phyloP scores from a whole-genome alignment of 2,113 vertebrate genomes.

The Gnathonemus echidnorhynchus region DNA sequence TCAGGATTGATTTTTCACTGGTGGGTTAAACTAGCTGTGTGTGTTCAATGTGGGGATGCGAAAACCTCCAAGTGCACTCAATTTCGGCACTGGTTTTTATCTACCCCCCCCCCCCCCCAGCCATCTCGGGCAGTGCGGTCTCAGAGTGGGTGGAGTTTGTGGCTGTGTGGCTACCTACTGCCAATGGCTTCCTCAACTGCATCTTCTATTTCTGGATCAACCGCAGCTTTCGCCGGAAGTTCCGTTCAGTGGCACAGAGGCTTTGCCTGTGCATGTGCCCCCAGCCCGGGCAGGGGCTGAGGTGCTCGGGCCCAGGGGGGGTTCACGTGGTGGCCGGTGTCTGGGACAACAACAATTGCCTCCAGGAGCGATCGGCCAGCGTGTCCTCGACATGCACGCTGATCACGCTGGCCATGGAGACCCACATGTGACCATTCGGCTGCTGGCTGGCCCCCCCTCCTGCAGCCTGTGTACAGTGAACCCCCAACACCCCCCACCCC shows the following conservation, averaged over 20 bases:
- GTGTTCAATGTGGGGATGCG: not conserved
- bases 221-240: constrained; percentile 68
- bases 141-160: constrained; percentile 74
- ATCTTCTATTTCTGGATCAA: constrained; percentile 83
- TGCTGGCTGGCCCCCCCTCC: not conserved
- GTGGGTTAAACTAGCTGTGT: not conserved
- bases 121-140: constrained; percentile 55
- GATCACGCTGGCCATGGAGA: constrained; percentile 36
- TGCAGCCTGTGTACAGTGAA: not conserved
- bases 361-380: constrained; percentile 57
- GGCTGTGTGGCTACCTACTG: constrained; percentile 73
- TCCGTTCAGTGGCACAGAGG: constrained; percentile 48
- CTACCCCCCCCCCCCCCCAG: constrained; percentile 43
- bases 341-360: constrained; percentile 44
- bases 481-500: not conserved
- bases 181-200: constrained; percentile 78
- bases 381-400: constrained; percentile 64
- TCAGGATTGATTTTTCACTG: not conserved
- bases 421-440: constrained; percentile 22
- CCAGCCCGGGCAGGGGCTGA: constrained; percentile 24
- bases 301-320: constrained; percentile 22
- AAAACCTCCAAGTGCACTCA: not conserved
- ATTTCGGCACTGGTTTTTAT: not conserved
- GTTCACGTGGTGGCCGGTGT: constrained; percentile 35
- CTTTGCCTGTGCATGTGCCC: constrained; percentile 47